Evolutionary conservation across 2,797 vertebrate genomes (phyloP).

Genomic region (Columba guinea): DNA sequence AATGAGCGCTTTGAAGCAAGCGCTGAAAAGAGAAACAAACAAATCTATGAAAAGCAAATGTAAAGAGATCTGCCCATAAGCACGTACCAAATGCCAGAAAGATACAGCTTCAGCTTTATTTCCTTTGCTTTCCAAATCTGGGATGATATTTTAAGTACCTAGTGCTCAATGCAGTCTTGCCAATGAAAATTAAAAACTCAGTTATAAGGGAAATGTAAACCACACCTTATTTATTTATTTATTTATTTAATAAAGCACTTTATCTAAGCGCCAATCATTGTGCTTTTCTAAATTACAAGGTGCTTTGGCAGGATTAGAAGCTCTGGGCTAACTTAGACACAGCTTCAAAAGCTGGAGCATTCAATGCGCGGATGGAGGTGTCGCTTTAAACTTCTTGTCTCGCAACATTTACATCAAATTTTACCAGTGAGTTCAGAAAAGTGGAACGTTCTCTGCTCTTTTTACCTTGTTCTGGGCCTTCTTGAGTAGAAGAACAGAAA

Average conservation of each 20-base stretch:
- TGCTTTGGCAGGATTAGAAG: conserved; percentile 23
- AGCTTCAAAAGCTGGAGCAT: background rate
- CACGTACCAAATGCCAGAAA: background rate
- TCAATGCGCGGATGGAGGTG: background rate
- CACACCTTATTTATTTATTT: background rate
- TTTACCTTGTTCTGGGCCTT: background rate
- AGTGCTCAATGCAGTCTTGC: background rate
- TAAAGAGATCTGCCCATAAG: background rate
- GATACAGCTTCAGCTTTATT: background rate
- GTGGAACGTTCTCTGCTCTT: background rate
- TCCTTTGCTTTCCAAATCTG: background rate
- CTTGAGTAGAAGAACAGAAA: background rate
- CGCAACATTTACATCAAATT: background rate
- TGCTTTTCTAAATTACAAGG: background rate
- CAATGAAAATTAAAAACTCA: background rate
- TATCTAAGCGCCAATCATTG: background rate
- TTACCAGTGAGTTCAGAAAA: background rate
- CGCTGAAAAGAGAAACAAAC: background rate
- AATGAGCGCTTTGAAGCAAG: background rate
- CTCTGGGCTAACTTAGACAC: background rate
- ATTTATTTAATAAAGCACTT: background rate
- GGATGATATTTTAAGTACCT: background rate
- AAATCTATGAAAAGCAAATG: background rate
- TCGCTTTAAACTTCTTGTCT: background rate
- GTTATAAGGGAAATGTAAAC: background rate